Base-by-base conservation (phyloP, 2,888 invertebrate species). In the Stenodera caucasica region DNA sequence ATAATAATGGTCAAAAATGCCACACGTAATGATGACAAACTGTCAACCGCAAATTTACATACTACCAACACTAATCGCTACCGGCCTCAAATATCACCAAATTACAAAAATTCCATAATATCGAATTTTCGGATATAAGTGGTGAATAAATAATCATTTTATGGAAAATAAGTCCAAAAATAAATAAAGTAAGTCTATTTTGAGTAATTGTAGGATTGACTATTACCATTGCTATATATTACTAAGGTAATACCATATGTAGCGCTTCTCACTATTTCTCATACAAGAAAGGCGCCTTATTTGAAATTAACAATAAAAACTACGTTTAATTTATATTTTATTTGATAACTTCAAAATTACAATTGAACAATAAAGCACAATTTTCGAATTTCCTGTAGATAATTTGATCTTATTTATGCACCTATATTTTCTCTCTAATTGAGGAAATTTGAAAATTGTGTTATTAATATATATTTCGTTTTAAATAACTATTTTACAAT, bases 381-480 rank as follows among this genome's bases (percentile, higher is more conserved):
- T 40, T 6, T 18, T 18, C 18, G 21, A 40, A 18, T 21, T 40
- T 40, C 40, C 21, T 11, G 40, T 40, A 9, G 18, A 40, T 7
- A 15, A 33, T 15, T 35, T 35, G 62, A 58, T 61, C 51, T 56
- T 63, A 52, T 37, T 60, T 18, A 57, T 70, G 72, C 73, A 72
- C 73, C 73, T 73, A 73, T 73, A 73, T 73, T 73, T 66, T 70
- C 70, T 72, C 71, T 72, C 70, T 52, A 11, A 26, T 23, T 2
- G 9, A 6, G 18, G 29, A 55, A 53, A 55, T 30, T 54, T 63
- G 57, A 51, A 53, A 51, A 58, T 50, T 60, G 49, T 21, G 49
- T 40, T 56, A 9, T 30, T n/a, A 37, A 2, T 7, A 2, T n/a
- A 14, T 35, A 7, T 14, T 26, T 55, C 26, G 26, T 49, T 45